A percentile compares a stretch with the other conserved stretches of the same genome.
These are phyloP conservation scores for rat (Rattus norvegicus) DNA, from an alignment of 2,113 vertebrate species.

Conservation along the genomic window DNA sequence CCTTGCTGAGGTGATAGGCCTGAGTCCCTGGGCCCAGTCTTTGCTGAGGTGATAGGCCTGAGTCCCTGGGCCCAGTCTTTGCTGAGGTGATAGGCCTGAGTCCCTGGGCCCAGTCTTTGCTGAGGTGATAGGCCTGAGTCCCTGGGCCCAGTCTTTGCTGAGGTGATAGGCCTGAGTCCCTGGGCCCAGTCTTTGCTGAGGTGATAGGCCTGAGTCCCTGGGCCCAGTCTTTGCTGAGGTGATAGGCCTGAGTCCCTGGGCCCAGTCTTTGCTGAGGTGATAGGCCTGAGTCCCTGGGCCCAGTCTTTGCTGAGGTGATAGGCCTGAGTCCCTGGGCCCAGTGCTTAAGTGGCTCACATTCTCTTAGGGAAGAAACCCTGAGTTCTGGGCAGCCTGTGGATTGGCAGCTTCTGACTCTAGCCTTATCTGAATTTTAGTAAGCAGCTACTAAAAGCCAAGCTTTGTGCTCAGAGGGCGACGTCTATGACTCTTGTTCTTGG, in stretches of 20 bases:
- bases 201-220: too few species aligned
- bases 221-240: too few species aligned
- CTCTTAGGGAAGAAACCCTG: neutral
- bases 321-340: neutral
- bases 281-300: too few species aligned
- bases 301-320: neutral
- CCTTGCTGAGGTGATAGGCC: neutral
- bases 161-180: too few species aligned
- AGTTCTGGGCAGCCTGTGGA: neutral
- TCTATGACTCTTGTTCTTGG: neutral
- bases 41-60: too few species aligned
- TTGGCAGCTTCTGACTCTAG: neutral
- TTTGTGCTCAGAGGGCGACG: constrained; percentile 2
- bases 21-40: neutral
- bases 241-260: too few species aligned
- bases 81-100: too few species aligned
- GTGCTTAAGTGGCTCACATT: neutral
- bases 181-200: too few species aligned
- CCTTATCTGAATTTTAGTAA: constrained; percentile 25
- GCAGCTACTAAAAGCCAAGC: neutral
- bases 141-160: neutral
- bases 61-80: too few species aligned
- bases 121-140: neutral
- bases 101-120: too few species aligned
- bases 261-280: too few species aligned